Percentiles rank a stretch among this genome's conserved stretches.
Evolutionary conservation across 2,888 invertebrate species (phyloP).

Genomic region (Agriopis aurantiaria): DNA sequence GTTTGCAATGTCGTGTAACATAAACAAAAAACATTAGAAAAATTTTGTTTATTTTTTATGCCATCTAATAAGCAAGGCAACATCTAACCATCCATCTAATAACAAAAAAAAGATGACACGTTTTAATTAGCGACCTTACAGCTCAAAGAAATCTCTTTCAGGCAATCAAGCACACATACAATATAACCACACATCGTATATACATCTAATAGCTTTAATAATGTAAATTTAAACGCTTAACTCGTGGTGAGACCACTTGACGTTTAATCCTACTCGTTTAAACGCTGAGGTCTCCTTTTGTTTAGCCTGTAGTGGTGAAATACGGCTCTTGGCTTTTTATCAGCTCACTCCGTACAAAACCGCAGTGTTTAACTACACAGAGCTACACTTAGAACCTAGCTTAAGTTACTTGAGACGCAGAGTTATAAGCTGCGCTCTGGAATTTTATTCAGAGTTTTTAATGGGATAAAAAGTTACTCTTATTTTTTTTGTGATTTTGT

Average conservation of each 20-base stretch:
- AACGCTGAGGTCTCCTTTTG: constrained; percentile 15
- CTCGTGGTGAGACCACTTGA: constrained; percentile 2
- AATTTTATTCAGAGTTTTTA: not conserved
- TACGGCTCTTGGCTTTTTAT: constrained; percentile 21
- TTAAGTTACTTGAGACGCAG: not conserved
- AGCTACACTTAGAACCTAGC: not conserved
- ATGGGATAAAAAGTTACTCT: not conserved
- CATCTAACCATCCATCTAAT: no score
- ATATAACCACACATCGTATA: no score
- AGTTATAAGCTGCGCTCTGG: not conserved
- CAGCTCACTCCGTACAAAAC: constrained; percentile 12
- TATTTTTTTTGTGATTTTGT: no score
- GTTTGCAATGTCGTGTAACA: no score
- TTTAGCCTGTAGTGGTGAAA: constrained; percentile 10
- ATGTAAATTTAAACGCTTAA: not conserved
- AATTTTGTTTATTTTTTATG: no score
- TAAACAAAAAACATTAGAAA: no score
- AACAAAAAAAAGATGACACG: no score
- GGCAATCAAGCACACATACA: no score
- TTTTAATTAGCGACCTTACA: no score
- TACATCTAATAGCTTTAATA: not conserved
- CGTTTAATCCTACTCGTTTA: constrained; percentile 10
- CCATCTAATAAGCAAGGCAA: no score
- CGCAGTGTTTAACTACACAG: not conserved
- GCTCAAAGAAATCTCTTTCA: no score